Evolutionary conservation across 2,113 vertebrate species (phyloP).

Genomic region (Dryoscopus gambensis): DNA sequence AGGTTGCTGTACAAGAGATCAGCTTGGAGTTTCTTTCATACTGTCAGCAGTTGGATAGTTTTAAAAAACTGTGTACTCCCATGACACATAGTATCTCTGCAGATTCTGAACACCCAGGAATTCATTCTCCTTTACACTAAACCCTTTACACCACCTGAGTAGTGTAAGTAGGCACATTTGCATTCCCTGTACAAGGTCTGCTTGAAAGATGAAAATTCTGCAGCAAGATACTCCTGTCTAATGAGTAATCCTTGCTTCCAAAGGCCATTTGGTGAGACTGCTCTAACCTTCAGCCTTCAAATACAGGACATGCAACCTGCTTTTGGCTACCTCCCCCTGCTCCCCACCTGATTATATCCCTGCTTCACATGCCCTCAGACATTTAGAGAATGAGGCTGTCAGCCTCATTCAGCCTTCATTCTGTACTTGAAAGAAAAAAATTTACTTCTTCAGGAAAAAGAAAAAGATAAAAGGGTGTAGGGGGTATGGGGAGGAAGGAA

Average conservation of each 20-base stretch:
- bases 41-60: neutral
- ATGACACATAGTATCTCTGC: neutral
- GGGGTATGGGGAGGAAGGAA: too few relatives aligned
- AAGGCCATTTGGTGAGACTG: neutral
- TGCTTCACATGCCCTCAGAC: neutral
- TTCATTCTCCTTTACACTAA: neutral
- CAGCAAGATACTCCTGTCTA: neutral
- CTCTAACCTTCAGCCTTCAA: constrained; percentile 13
- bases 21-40: neutral
- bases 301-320: neutral
- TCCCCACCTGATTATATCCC: neutral
- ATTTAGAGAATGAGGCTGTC: neutral
- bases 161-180: neutral
- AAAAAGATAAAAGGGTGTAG: neutral
- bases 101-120: neutral
- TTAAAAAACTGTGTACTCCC: neutral
- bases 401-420: neutral
- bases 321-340: neutral
- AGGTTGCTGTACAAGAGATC: neutral
- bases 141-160: neutral
- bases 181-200: neutral
- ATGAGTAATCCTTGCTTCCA: constrained; percentile 32
- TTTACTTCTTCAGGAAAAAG: neutral
- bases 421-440: neutral
- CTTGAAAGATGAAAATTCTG: constrained; percentile 2